These are phyloP conservation scores for Pygoscelis adeliae DNA, from an alignment of 2,113 vertebrate species.

Conservation along the genomic window DNA sequence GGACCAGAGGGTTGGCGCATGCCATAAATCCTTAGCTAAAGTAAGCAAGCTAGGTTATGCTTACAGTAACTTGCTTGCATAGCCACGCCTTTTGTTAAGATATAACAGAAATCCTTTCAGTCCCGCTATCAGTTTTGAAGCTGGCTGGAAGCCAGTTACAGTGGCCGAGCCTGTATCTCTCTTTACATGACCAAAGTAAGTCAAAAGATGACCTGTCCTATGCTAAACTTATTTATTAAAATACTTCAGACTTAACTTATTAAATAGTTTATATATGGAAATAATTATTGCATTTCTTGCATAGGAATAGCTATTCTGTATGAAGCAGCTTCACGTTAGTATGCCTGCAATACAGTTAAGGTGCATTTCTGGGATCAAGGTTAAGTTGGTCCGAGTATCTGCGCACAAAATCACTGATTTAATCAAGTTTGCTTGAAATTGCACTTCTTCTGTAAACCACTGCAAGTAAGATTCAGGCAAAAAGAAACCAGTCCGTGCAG, in stretches of 20 bases:
- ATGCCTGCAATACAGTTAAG: neutral
- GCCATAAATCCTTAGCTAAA: neutral
- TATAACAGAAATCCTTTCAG: neutral
- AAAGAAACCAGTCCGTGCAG: neutral
- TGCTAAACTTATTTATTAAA: neutral
- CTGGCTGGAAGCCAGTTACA: neutral
- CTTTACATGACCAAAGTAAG: neutral
- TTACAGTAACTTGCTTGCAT: neutral
- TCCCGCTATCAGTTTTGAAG: neutral
- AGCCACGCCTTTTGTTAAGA: neutral
- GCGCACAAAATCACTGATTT: neutral
- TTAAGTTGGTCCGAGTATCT: neutral
- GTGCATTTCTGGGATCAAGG: neutral
- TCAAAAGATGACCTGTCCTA: neutral
- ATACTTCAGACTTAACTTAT: neutral
- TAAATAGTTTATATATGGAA: neutral
- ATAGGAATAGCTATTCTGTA: neutral
- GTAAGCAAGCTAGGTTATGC: neutral
- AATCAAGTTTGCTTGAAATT: neutral
- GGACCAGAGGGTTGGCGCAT: neutral
- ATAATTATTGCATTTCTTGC: neutral
- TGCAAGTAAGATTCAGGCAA: neutral
- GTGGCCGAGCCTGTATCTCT: neutral
- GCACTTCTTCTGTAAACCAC: neutral
- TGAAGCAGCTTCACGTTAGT: neutral